Evolutionary conservation across 2,113 vertebrate genomes (phyloP).

Genomic region (Apteryx mantelli): DNA sequence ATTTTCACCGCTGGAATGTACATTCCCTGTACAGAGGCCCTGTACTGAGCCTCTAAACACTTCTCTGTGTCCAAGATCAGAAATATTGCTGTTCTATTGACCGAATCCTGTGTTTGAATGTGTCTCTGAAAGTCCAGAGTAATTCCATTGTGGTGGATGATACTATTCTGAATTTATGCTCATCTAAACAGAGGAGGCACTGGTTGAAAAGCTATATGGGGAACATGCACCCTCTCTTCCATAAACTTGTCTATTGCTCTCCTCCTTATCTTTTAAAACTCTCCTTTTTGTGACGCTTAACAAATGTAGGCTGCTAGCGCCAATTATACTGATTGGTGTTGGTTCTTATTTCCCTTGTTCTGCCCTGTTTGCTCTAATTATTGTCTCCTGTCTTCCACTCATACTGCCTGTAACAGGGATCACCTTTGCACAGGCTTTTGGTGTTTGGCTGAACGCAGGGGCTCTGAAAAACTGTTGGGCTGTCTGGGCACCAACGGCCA

Average conservation of each 20-base stretch:
- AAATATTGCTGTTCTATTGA: background rate
- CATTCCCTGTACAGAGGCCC: too few species aligned
- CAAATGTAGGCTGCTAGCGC: background rate
- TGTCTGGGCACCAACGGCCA: background rate
- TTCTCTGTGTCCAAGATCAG: background rate
- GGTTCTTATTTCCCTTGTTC: background rate
- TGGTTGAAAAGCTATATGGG: background rate
- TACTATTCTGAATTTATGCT: background rate
- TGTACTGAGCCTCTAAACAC: background rate
- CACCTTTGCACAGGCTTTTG: background rate
- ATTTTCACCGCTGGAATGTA: background rate
- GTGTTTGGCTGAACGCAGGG: background rate
- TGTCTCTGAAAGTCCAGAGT: background rate
- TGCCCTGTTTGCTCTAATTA: background rate
- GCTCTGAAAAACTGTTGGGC: background rate
- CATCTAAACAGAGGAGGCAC: background rate
- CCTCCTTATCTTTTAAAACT: background rate
- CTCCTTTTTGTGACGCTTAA: background rate
- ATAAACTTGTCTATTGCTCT: background rate
- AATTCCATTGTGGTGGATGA: fast-evolving
- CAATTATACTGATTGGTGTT: fast-evolving
- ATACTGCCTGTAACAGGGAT: background rate
- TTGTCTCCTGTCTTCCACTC: background rate
- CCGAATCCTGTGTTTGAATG: background rate
- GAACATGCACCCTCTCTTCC: background rate